These are phyloP conservation scores for Euborellia annulipes DNA, from an alignment of 1,140 invertebrate genomes.

Conservation along the genomic window DNA sequence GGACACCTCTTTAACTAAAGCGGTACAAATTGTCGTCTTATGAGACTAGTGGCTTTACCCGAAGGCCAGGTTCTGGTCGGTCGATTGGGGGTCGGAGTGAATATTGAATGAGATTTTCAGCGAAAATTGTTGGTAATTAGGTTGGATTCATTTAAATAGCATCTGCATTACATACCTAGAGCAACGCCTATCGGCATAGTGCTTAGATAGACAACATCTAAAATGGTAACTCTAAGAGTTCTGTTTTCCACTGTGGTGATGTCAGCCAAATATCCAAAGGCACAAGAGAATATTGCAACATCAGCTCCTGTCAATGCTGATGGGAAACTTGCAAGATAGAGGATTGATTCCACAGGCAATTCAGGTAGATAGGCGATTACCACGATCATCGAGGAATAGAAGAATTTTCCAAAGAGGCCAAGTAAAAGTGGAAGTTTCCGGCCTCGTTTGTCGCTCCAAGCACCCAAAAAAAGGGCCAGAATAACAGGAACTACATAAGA, in stretches of 20 bases:
- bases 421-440: conserved; percentile 49
- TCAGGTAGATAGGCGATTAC: conserved; percentile 47
- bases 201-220: conserved; percentile 54
- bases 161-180: conserved; percentile 31
- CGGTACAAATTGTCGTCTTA: not conserved
- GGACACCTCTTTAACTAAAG: not conserved
- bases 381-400: conserved; percentile 53
- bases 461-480: conserved; percentile 55
- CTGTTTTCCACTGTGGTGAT: conserved; percentile 41
- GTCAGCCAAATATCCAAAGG: conserved; percentile 58
- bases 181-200: conserved; percentile 58
- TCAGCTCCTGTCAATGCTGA: conserved; percentile 54
- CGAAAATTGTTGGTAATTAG: not conserved
- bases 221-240: conserved; percentile 51
- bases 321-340: conserved; percentile 54
- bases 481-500: conserved; percentile 50
- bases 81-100: not conserved
- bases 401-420: conserved; percentile 51
- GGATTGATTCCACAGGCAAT: too few species aligned
- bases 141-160: not conserved
- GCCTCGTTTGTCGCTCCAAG: conserved; percentile 55
- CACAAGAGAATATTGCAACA: conserved; percentile 53
- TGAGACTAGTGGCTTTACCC: not conserved
- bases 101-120: not conserved
- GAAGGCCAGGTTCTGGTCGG: not conserved